A percentile compares a stretch with the other conserved stretches of the same genome.
Evolutionary conservation across 2,888 invertebrate genomes (phyloP).

Genomic region (Xylota sylvarum): DNA sequence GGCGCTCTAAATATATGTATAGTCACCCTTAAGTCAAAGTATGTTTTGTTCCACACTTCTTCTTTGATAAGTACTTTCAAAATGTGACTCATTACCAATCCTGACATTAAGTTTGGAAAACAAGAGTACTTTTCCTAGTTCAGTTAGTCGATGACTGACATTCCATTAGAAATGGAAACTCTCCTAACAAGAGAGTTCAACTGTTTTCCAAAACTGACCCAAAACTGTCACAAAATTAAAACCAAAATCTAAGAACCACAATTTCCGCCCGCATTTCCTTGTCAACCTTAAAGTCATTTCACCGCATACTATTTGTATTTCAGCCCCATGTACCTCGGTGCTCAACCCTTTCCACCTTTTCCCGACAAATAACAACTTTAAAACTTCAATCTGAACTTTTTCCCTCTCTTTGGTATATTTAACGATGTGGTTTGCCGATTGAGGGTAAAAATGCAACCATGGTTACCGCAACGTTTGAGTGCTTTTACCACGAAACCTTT

Average conservation of each 20-base stretch:
- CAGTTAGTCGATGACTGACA: neutral
- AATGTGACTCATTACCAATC: no score
- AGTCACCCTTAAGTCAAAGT: no score
- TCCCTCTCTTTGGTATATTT: slow-evolving; percentile 52
- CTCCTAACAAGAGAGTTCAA: neutral
- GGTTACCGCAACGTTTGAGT: slow-evolving; percentile 70
- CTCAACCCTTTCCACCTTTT: neutral
- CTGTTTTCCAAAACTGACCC: neutral
- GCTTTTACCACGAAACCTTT: slow-evolving; percentile 54
- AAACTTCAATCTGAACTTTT: slow-evolving; percentile 43
- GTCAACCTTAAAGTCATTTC: slow-evolving; percentile 37
- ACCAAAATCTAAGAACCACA: neutral
- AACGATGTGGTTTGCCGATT: slow-evolving; percentile 70
- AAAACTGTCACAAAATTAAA: slow-evolving; percentile 14
- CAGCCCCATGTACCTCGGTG: no score
- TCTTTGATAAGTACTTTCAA: no score
- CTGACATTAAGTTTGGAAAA: no score
- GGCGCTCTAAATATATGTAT: no score
- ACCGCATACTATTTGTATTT: slow-evolving; percentile 31
- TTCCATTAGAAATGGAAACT: neutral
- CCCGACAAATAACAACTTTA: slow-evolving; percentile 27
- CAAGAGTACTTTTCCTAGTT: no score
- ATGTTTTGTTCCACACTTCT: no score
- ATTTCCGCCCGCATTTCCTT: neutral
- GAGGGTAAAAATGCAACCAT: slow-evolving; percentile 63